Conservation (phyloP, 2,888 invertebrate genomes). For the Allygus modestus region DNA sequence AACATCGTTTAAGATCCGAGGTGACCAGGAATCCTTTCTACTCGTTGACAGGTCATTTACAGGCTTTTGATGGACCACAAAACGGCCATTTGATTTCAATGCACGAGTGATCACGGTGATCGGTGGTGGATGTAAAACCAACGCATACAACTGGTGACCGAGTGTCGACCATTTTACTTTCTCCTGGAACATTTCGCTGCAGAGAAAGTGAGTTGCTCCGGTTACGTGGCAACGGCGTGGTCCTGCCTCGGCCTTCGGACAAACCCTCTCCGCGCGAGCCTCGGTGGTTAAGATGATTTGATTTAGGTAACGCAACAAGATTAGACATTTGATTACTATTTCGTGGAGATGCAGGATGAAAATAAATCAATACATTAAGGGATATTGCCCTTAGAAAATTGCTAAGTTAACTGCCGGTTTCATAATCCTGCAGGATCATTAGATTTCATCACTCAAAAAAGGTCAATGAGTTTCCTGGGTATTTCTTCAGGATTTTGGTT, state of each 20-base stretch:
- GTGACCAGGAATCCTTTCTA: no score
- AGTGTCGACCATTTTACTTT: constrained; percentile 32
- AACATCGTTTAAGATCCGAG: no score
- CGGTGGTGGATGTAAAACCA: not conserved
- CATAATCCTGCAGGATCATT: not conserved
- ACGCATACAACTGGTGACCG: constrained; percentile 32
- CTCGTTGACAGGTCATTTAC: no score
- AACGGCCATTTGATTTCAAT: no score
- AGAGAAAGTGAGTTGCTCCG: constrained; percentile 29
- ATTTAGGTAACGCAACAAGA: not conserved
- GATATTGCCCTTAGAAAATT: not conserved
- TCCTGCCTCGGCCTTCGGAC: constrained; percentile 2
- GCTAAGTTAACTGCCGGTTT: not conserved
- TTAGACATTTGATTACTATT: not conserved
- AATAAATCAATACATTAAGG: not conserved
- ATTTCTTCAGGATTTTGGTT: not conserved
- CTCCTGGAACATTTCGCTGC: constrained; percentile 38
- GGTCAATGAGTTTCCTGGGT: constrained; percentile 12
- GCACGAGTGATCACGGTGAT: no score
- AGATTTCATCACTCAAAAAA: constrained; percentile 3
- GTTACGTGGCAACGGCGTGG: not conserved
- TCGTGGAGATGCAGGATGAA: not conserved
- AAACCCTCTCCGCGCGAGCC: not conserved
- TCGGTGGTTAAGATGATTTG: not conserved
- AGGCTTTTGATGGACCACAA: no score